A percentile compares a stretch with the other conserved stretches of the same genome.
phyloP scores from a whole-genome alignment of 2,888 invertebrate species.

The Tipula helvola region DNA sequence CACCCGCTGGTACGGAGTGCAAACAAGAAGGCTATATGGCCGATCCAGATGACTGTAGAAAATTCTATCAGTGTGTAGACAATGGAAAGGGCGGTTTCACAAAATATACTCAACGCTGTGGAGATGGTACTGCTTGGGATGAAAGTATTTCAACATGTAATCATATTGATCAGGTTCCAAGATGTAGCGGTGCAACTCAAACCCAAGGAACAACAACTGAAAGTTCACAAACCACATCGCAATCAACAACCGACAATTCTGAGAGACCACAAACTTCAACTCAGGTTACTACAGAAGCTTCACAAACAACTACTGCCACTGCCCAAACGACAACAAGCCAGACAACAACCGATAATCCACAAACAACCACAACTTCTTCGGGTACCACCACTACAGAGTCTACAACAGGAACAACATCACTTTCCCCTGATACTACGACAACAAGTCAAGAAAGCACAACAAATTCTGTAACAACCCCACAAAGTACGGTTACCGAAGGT shows the following conservation, averaged over 20 bases:
- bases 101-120: constrained; percentile 41
- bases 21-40: constrained; percentile 34
- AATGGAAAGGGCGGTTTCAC: constrained; percentile 34
- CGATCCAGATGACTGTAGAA: constrained; percentile 39
- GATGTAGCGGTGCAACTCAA: constrained; percentile 28
- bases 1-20: constrained; percentile 21
- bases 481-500: neutral
- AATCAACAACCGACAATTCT: too few species aligned
- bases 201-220: constrained; percentile 12
- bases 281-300: constrained; percentile 25
- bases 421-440: constrained; percentile 14
- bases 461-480: constrained; percentile 6
- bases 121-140: constrained; percentile 46
- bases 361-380: constrained; percentile 21
- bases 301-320: constrained; percentile 18
- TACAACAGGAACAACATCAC: constrained; percentile 6
- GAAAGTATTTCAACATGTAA: constrained; percentile 41
- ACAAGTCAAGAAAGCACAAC: constrained; percentile 18
- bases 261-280: constrained; percentile 20
- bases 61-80: constrained; percentile 44
- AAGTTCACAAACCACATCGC: neutral
- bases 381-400: constrained; percentile 15
- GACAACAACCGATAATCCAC: too few species aligned
- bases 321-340: neutral
- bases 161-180: constrained; percentile 26